Base-by-base conservation (phyloP, 2,113 vertebrate species). In the Psilopsiagon aurifrons region DNA sequence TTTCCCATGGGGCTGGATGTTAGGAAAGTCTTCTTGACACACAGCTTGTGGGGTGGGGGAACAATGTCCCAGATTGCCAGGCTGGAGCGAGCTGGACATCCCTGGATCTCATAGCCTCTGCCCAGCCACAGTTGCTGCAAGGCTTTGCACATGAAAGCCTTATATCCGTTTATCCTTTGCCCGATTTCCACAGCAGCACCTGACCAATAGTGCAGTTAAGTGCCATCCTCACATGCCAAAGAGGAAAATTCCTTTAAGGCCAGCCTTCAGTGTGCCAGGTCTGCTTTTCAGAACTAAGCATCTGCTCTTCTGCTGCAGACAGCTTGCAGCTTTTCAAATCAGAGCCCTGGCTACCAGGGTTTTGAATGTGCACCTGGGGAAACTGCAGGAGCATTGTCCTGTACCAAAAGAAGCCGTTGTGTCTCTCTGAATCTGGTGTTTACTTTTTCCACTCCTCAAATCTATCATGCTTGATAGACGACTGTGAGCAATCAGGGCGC, bases 201-300 rank as follows among this genome's bases (percentile, higher is more conserved):
- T 41, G 67, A 23, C 71, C 66, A 51, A 0, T 2, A 1, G 17
- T 6, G 57, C 17, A 47, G 39, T 41, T 69, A 44, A 9, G 16
- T 1, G 9, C 35, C 2, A 0, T 28, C 44, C 29, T 59, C 13
- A 0, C 71, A 18, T 46, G 44, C 59, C 1, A 1, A 4, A 12
- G 55, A 62, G 73, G 74, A 86, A 44, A 67, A 54, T 18, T 39
- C 66, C 66, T 77, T 37, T 27, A 1, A 19, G 35, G 29, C 35
- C 35, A 67, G 47, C 20, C 51, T 12, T 4, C 0, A 4, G 9
- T 8, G 43, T 35, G 55, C 64, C 67, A 85, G 85, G 19, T 43
- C 52, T 49, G 49, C 10, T 54, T 29, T 55, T 55, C 60, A 64
- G 84, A 7, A 12, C 6, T 4, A 9, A 81, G 67, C 66, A 37